phyloP scores from a whole-genome alignment of 2,113 vertebrate genomes.

The Synodontis membranacea region DNA sequence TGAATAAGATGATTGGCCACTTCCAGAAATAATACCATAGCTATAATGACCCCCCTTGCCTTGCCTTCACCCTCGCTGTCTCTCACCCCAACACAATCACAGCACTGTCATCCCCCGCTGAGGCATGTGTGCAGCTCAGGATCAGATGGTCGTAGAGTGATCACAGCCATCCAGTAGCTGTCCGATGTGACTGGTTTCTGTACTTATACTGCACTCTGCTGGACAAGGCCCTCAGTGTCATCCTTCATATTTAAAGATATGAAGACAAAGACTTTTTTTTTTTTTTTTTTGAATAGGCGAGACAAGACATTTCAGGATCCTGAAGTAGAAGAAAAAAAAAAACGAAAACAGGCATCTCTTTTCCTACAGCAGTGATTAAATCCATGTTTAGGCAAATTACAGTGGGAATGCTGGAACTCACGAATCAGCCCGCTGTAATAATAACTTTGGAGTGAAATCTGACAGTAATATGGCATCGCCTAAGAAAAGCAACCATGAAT shows the following conservation, averaged over 20 bases:
- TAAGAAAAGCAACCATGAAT: constrained; percentile 5
- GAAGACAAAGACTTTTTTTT: no score
- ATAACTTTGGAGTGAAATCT: neutral
- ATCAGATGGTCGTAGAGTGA: constrained; percentile 3
- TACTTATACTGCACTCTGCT: constrained; percentile 49
- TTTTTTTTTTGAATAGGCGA: neutral
- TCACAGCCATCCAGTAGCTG: constrained; percentile 1
- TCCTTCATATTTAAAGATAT: neutral
- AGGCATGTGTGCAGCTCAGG: constrained; percentile 18
- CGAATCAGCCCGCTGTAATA: neutral
- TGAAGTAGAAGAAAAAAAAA: neutral
- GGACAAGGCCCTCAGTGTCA: constrained; percentile 10
- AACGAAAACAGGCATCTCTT: neutral
- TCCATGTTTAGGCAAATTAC: constrained; percentile 15
- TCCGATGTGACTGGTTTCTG: constrained; percentile 21
- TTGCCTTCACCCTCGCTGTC: constrained; percentile 45
- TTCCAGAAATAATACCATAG: constrained; percentile 64
- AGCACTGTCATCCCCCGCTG: constrained; percentile 20
- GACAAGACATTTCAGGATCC: neutral
- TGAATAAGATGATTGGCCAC: constrained; percentile 55
- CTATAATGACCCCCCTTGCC: constrained; percentile 58
- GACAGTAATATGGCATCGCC: neutral
- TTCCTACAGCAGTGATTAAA: neutral
- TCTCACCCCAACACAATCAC: neutral
- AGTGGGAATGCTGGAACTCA: neutral